Base-by-base conservation (phyloP, 2,888 invertebrate genomes). In the Coelinius sp. region DNA sequence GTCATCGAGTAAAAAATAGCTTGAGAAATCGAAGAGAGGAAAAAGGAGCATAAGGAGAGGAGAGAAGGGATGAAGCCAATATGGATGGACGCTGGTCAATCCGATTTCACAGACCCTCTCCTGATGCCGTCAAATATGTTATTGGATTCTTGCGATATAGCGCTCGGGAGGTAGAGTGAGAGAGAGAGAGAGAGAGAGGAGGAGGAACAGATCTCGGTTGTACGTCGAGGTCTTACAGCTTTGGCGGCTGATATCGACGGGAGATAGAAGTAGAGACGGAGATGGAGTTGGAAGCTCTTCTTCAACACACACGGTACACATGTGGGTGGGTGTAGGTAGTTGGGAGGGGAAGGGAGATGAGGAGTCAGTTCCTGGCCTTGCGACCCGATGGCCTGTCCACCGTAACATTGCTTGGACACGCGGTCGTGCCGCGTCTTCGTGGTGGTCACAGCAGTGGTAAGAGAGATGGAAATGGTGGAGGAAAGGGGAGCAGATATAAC, bases 81-180 rank as follows among this genome's bases (percentile, higher is more conserved):
- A 85, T 84, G 84, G 82, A 82, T 79, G 81, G 73, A 74, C 74
- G 73, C 71, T 78, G 85, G 84, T 86, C 86, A 85, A 86, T 86
- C 86, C 83, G 86, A 85, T 86, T 86, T 85, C 80, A 79, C 77
- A 77, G 79, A 81, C 80, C 81, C 82, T 81, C 78, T 35, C 38
- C 62, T 73, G 49, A 71, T 49, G 65, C 73, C 76, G 80, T 84
- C 84, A 84, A 85, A 85, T 85, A 85, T 85, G 84, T 84, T 85
- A 85, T 83, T 80, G 81, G 82, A 84, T 84, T 83, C 76, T 75
- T 73, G 76, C 77, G 82, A 83, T 84, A 81, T 78, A 73, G 68
- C 49, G n/a, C 20, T 25, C 22, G 44, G 44, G 69, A 56, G n/a
- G 17, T 12, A 46, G 46, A 69, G 69, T 46, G 41, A 38, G 22